phyloP scores from a whole-genome alignment of 2,888 invertebrate genomes.

The Acleris laterana region DNA sequence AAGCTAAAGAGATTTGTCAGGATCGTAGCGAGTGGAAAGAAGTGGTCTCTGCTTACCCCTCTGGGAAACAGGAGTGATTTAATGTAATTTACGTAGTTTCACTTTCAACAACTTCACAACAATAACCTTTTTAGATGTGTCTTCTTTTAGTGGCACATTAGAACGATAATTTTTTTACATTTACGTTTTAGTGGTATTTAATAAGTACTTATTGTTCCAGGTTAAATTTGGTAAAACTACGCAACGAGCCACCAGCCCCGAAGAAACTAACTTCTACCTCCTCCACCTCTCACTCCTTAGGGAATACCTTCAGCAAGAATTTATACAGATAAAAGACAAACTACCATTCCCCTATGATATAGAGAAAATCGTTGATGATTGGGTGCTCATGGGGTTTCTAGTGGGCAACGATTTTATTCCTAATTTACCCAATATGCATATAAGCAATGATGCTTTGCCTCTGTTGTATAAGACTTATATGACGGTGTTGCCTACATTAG shows the following conservation, averaged over 20 bases:
- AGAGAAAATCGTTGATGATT: slow-evolving; percentile 97
- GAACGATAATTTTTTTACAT: too few species aligned
- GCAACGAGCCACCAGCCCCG: slow-evolving; percentile 89
- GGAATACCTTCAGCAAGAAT: slow-evolving; percentile 97
- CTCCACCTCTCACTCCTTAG: slow-evolving; percentile 95
- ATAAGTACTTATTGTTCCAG: slow-evolving; percentile 62
- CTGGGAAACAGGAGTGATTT: too few species aligned
- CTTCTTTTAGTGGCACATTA: too few species aligned
- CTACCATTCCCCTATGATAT: slow-evolving; percentile 91
- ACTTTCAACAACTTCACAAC: too few species aligned
- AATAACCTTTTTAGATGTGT: too few species aligned
- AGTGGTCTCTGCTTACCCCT: too few species aligned
- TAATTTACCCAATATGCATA: slow-evolving; percentile 97
- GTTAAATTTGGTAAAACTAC: slow-evolving; percentile 90
- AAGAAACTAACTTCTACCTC: slow-evolving; percentile 96
- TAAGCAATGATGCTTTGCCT: slow-evolving; percentile 94
- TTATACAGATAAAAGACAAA: slow-evolving; percentile 87
- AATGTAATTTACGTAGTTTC: too few species aligned
- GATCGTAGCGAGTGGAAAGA: too few species aligned
- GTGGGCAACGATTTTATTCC: slow-evolving; percentile 99
- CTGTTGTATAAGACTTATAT: slow-evolving; percentile 95
- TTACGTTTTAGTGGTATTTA: too few species aligned
- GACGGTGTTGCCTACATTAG: slow-evolving; percentile 92
- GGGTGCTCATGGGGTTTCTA: slow-evolving; percentile 98
- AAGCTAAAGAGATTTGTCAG: too few species aligned